Base-by-base conservation (phyloP, 1,140 invertebrate genomes). In the Apis laboriosa region DNA sequence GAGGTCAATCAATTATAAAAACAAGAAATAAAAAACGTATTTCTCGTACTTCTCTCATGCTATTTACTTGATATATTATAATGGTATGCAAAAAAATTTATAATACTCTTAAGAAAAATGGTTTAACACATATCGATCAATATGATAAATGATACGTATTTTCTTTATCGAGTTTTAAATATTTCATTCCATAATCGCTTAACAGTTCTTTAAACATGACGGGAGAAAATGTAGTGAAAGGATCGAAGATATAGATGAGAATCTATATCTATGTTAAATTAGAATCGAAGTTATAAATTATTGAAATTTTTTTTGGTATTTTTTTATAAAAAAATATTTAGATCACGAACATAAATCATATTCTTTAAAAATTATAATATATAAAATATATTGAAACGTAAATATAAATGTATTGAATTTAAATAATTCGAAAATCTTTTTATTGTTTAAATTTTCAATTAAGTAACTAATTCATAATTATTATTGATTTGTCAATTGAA, bases 231-330 rank as follows among this genome's bases (percentile, higher is more conserved):
- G 9, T 19, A 68, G 77, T 1, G 2, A 56, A 74, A 24, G 49
- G 28, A 28, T 66, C 15, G 21, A 21, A 11, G 34, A 70, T 78
- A 56, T 84, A 56, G 34, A 84, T 78, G 55, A 64, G 49, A 19
- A 70, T 24, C 24, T 24, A 28, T 49, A 28, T 49, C 61, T 74
- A 81, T 64, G 53, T 56, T 4, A n/a, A 24, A 61, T 15, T 24
- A n/a, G 76, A 73, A 71, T 75, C 71, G 28, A 24, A 63, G 71
- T 60, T 11, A 53, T 24, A 43, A 53, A 84, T 85, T 76, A 73
- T 34, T 34, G 34, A 34, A 34, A 4, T 4, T 34, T 34, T 34
- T 34, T 4, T 34, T 34, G 2, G 28, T 4, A 43, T 43, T 43
- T 43, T 43, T 43, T 43, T 43, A 43, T 43, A 43, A 43, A 4